phyloP scores from a whole-genome alignment of 2,113 vertebrate species.

The Synchiropus splendidus region DNA sequence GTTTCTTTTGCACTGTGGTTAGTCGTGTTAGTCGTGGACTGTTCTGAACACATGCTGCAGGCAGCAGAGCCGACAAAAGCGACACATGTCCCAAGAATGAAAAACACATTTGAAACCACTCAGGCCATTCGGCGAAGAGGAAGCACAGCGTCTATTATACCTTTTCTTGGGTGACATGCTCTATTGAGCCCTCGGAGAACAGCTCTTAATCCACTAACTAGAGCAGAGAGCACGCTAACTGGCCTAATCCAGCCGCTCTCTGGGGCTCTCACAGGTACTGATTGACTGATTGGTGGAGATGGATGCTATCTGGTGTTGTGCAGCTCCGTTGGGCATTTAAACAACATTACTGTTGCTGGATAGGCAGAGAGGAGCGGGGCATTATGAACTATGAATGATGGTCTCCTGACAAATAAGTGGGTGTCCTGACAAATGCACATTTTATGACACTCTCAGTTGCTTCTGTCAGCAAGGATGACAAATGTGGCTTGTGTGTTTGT shows the following conservation, averaged over 20 bases:
- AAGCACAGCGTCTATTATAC: constrained; percentile 26
- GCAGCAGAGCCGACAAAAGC: too few species aligned
- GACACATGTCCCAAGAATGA: constrained; percentile 31
- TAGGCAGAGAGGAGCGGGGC: constrained; percentile 33
- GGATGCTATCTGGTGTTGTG: constrained; percentile 52
- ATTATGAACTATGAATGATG: constrained; percentile 58
- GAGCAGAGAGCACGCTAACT: constrained; percentile 51
- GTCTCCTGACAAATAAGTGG: constrained; percentile 44
- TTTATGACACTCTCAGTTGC: constrained; percentile 43
- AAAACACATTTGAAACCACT: constrained; percentile 45
- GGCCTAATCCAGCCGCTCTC: constrained; percentile 48
- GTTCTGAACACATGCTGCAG: too few species aligned
- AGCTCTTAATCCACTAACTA: constrained; percentile 51
- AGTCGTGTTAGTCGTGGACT: too few species aligned
- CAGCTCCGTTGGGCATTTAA: constrained; percentile 54
- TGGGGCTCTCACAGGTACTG: constrained; percentile 42
- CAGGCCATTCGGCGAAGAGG: constrained; percentile 23
- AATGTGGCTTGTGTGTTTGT: constrained; percentile 36
- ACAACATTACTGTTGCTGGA: constrained; percentile 49
- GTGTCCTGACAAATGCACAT: constrained; percentile 46
- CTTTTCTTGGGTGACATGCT: constrained; percentile 22
- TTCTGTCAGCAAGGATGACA: constrained; percentile 42
- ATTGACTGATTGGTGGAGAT: constrained; percentile 61
- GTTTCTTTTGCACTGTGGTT: too few species aligned
- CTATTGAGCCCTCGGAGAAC: constrained; percentile 23